Conservation (phyloP, 1,140 invertebrate genomes). For the Zaprionus kolodkinae region DNA sequence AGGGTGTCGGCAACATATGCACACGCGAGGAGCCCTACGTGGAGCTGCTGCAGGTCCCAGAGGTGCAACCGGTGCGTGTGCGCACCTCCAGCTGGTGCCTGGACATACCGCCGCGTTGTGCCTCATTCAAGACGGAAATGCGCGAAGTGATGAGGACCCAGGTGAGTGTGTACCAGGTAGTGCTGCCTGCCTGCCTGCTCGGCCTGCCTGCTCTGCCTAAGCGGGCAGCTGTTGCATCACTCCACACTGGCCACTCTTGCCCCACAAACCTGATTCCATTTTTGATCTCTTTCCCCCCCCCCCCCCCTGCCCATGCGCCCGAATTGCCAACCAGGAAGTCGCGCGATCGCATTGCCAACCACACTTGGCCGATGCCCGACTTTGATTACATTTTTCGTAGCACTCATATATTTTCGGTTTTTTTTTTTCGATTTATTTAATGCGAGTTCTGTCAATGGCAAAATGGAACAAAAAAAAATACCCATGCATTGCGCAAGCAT, state of each 20-base stretch:
- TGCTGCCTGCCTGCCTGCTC: not conserved
- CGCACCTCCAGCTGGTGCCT: constrained; percentile 89
- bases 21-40: constrained; percentile 84
- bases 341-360: constrained; percentile 55
- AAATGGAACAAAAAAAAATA: not conserved
- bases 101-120: constrained; percentile 88
- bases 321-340: constrained; percentile 62
- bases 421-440: constrained; percentile 29
- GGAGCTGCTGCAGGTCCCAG: constrained; percentile 85
- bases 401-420: constrained; percentile 38
- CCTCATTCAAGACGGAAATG: constrained; percentile 87
- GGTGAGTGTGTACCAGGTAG: constrained; percentile 72
- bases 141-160: constrained; percentile 86
- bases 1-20: constrained; percentile 68
- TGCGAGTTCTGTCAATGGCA: constrained; percentile 59
- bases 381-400: constrained; percentile 43
- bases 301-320: not conserved
- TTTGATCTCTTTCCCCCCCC: constrained; percentile 26
- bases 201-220: constrained; percentile 67
- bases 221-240: constrained; percentile 46
- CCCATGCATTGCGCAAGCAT: constrained; percentile 29
- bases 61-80: constrained; percentile 87
- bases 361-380: constrained; percentile 42
- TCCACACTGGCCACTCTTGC: constrained; percentile 48
- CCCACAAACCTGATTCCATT: constrained; percentile 73